Percentiles rank a stretch among this genome's conserved stretches.
These are phyloP conservation scores for Anas capensis DNA, from an alignment of 2,797 vertebrate genomes.

Conservation along the genomic window DNA sequence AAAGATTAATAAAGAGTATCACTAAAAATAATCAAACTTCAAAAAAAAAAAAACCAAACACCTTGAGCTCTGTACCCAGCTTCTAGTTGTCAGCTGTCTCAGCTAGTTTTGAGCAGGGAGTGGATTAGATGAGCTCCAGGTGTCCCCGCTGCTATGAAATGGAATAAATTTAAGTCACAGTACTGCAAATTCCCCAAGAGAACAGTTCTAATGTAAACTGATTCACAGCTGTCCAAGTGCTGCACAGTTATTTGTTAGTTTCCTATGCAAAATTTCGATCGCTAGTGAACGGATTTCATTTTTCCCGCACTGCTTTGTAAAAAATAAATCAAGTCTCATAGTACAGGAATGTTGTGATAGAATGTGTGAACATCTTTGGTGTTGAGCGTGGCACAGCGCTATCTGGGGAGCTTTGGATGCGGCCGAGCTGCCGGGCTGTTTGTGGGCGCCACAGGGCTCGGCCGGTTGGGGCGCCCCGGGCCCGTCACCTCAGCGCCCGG, in stretches of 20 bases:
- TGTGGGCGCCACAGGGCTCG: rapidly evolving
- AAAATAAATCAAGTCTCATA: neutral
- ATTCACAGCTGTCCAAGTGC: neutral
- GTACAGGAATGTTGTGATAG: rapidly evolving
- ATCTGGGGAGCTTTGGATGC: rapidly evolving
- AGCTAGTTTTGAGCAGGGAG: neutral
- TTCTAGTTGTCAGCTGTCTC: neutral
- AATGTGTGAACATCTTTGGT: neutral
- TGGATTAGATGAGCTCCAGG: neutral
- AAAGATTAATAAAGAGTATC: neutral
- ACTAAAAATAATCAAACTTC: neutral
- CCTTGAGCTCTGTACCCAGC: neutral
- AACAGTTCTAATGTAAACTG: too few relatives aligned
- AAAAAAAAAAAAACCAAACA: neutral
- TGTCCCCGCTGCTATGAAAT: neutral
- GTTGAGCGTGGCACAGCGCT: neutral
- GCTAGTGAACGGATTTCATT: neutral
- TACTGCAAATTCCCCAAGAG: neutral
- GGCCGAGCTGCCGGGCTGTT: rapidly evolving
- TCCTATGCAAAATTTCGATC: neutral
- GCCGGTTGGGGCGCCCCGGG: neutral
- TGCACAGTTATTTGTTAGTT: too few relatives aligned
- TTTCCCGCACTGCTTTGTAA: neutral
- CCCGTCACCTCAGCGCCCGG: neutral
- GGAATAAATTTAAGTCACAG: neutral